These are phyloP conservation scores for Cebidichthys violaceus DNA, from an alignment of 2,113 vertebrate genomes.

Conservation along the genomic window DNA sequence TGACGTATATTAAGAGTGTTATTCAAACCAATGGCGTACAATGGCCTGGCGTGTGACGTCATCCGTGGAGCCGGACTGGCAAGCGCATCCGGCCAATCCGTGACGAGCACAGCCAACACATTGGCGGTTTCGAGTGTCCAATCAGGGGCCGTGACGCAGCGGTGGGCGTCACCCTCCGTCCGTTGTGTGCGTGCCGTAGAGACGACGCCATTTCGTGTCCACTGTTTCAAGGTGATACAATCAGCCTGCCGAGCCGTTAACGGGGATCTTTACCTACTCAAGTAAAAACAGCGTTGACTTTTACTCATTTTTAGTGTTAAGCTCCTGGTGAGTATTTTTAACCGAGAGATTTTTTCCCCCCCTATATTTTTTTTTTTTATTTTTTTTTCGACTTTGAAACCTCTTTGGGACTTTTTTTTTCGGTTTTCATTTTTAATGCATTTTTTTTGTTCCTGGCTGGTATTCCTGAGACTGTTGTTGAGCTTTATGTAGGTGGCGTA, in stretches of 20 bases:
- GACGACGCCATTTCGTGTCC: slow-evolving; percentile 83
- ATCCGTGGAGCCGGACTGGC: background rate
- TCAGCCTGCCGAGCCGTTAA: slow-evolving; percentile 43
- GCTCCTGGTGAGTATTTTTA: slow-evolving; percentile 88
- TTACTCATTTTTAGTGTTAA: slow-evolving; percentile 85
- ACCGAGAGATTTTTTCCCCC: slow-evolving; percentile 78
- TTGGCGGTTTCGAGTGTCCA: background rate
- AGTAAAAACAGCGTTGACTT: slow-evolving; percentile 76
- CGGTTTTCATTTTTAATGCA: slow-evolving; percentile 80
- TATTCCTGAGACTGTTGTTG: slow-evolving; percentile 75
- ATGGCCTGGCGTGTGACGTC: background rate
- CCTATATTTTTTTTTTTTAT: slow-evolving; percentile 53
- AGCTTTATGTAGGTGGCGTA: slow-evolving; percentile 74
- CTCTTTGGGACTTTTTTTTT: slow-evolving; percentile 79
- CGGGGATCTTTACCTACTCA: slow-evolving; percentile 65
- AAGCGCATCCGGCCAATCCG: slow-evolving; percentile 18
- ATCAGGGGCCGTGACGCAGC: slow-evolving; percentile 23
- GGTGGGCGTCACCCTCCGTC: slow-evolving; percentile 31
- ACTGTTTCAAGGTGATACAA: slow-evolving; percentile 72
- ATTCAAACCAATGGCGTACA: background rate
- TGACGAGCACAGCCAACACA: fast-evolving
- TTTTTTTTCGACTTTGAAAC: slow-evolving; percentile 77
- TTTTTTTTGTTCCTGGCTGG: slow-evolving; percentile 70
- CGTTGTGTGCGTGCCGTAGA: background rate
- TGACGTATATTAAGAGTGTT: fast-evolving